Percentiles rank a stretch among this genome's conserved stretches.
These are phyloP conservation scores for Tyria jacobaeae DNA, from an alignment of 2,888 invertebrate species.

Conservation along the genomic window DNA sequence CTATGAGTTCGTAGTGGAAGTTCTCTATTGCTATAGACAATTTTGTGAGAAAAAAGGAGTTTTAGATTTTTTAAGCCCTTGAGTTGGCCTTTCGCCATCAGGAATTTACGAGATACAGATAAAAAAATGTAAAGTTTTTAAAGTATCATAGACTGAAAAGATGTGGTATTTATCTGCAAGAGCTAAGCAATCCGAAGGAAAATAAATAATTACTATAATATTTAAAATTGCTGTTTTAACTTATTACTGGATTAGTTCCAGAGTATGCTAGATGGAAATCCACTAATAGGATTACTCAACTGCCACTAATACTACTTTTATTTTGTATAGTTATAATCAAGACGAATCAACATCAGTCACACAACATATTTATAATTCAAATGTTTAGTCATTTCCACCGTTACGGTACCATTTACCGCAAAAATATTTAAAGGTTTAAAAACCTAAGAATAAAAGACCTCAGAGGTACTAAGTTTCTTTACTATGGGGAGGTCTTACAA, in stretches of 20 bases:
- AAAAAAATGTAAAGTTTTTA: not conserved
- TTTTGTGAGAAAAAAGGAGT: not conserved
- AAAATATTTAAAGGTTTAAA: not conserved
- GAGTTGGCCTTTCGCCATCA: not conserved
- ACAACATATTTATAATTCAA: not conserved
- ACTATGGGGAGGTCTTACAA: conserved; percentile 37
- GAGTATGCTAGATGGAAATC: no score
- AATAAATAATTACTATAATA: not conserved
- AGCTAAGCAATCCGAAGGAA: not conserved
- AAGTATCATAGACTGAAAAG: no score
- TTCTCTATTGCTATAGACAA: not conserved
- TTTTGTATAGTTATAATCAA: no score
- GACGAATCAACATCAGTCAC: no score
- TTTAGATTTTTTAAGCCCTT: not conserved
- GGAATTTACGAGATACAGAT: not conserved
- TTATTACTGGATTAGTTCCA: no score
- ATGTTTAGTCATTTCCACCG: not conserved
- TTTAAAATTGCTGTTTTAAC: not conserved
- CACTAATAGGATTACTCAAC: no score
- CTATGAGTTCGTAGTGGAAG: not conserved
- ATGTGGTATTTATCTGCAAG: not conserved
- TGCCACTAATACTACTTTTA: no score
- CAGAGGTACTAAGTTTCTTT: not conserved
- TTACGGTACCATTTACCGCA: not conserved
- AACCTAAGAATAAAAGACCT: conserved; percentile 2